Conservation (phyloP, 2,113 vertebrate species). For the Labeo rohita region DNA sequence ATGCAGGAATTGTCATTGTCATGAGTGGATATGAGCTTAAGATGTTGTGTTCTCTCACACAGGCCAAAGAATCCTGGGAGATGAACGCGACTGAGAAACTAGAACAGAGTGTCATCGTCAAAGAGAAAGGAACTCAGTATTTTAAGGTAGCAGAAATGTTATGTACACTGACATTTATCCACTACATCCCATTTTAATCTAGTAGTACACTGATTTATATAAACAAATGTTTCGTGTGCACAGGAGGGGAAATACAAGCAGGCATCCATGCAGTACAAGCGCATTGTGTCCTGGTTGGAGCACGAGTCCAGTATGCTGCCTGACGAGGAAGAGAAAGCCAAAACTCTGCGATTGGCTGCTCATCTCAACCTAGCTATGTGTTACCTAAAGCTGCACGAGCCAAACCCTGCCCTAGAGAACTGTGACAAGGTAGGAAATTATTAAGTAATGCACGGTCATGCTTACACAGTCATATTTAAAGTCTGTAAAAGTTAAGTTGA, state of each 20-base stretch:
- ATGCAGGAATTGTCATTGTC: neutral
- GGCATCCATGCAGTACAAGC: constrained; percentile 91
- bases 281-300: constrained; percentile 94
- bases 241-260: constrained; percentile 93
- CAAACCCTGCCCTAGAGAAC: constrained; percentile 84
- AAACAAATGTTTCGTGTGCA: constrained; percentile 12
- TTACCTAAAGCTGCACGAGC: constrained; percentile 91
- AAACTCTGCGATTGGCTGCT: constrained; percentile 86
- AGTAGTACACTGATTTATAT: neutral
- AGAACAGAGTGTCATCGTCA: constrained; percentile 90
- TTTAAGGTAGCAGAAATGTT: constrained; percentile 85
- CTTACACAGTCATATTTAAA: neutral
- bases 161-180: constrained; percentile 70
- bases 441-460: neutral
- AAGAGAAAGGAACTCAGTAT: constrained; percentile 93
- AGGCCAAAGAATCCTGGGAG: constrained; percentile 98
- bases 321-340: constrained; percentile 81
- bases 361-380: constrained; percentile 96
- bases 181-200: neutral
- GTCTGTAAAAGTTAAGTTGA: neutral
- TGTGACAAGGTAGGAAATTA: constrained; percentile 87
- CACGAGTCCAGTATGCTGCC: constrained; percentile 82
- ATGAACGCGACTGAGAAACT: constrained; percentile 92
- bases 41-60: constrained; percentile 4
- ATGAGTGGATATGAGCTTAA: neutral